Conservation (phyloP, 2,797 vertebrate genomes). For the Pseudotriccus pelzelni region DNA sequence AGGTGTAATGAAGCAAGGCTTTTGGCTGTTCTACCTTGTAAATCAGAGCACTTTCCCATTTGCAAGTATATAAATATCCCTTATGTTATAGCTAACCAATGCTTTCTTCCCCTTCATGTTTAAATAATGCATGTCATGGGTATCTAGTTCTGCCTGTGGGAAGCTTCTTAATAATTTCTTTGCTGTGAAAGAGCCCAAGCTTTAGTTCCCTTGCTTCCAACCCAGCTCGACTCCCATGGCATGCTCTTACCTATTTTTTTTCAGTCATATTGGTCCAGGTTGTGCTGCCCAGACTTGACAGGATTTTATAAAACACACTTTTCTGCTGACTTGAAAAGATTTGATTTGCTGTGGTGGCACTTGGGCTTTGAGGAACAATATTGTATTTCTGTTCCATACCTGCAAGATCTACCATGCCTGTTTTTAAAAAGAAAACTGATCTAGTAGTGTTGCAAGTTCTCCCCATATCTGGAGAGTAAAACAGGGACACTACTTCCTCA, state of each 20-base stretch:
- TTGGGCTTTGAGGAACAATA: background rate
- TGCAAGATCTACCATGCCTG: background rate
- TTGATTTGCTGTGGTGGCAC: background rate
- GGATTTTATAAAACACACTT: background rate
- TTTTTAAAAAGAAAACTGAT: background rate
- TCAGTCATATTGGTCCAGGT: background rate
- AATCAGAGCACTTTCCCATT: background rate
- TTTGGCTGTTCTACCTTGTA: background rate
- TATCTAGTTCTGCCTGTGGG: background rate
- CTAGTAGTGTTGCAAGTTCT: background rate
- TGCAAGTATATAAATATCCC: background rate
- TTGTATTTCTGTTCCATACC: background rate
- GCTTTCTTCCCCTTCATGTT: background rate
- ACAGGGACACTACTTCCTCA: background rate
- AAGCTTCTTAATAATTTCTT: background rate
- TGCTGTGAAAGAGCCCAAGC: background rate
- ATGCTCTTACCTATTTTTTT: background rate
- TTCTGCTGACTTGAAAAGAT: background rate
- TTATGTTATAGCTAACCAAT: background rate
- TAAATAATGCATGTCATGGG: background rate
- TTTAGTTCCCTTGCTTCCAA: background rate
- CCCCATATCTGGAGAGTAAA: background rate
- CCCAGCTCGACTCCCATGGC: background rate
- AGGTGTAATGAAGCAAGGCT: background rate
- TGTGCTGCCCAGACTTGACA: background rate